phyloP scores from a whole-genome alignment of 2,888 invertebrate species.

The Agrotis puta region DNA sequence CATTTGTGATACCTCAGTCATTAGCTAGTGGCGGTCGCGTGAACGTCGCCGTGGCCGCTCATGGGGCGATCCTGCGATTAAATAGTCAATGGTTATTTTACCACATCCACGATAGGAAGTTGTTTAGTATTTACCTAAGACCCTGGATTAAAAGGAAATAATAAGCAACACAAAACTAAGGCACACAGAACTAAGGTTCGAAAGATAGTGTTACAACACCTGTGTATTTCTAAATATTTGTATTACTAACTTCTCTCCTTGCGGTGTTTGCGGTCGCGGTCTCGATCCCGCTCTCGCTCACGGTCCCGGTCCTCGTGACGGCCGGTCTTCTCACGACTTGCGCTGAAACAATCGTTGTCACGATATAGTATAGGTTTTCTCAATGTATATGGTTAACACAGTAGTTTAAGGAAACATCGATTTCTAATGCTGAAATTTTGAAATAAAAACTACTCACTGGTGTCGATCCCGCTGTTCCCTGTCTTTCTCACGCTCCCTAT shows the following conservation, averaged over 20 bases:
- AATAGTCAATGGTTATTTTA: background rate
- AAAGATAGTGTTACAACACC: background rate
- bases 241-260: constrained; percentile 86
- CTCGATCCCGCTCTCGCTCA: constrained; percentile 78
- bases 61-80: constrained; percentile 79
- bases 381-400: background rate
- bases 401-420: background rate
- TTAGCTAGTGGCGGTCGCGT: constrained; percentile 87
- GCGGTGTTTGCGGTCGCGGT: constrained; percentile 84
- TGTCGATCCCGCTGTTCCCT: constrained; percentile 61
- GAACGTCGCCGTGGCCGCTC: constrained; percentile 87
- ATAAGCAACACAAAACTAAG: too few relatives aligned
- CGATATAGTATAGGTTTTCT: background rate
- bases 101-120: background rate
- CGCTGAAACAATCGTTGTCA: constrained; percentile 50
- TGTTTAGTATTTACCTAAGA: background rate
- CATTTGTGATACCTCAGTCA: constrained; percentile 91
- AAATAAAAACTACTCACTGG: constrained; percentile 42
- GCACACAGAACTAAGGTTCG: background rate
- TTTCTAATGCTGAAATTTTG: background rate
- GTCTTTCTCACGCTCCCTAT: constrained; percentile 65
- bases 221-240: background rate
- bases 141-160: background rate
- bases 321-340: constrained; percentile 72
- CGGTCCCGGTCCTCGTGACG: constrained; percentile 73